These are phyloP conservation scores for Polydrusus tereticollis DNA, from an alignment of 2,888 invertebrate genomes.

Conservation along the genomic window DNA sequence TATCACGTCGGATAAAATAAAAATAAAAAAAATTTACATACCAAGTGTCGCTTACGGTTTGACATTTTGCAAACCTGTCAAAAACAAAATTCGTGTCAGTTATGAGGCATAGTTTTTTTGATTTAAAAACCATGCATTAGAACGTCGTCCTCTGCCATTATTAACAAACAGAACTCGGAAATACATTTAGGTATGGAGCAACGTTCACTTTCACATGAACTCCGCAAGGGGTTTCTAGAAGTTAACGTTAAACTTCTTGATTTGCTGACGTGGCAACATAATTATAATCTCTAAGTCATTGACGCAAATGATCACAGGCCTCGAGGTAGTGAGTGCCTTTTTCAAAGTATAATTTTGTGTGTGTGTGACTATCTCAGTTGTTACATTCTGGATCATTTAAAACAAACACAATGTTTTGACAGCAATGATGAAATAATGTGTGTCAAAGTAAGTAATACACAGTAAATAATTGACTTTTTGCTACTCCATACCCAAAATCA, in stretches of 20 bases:
- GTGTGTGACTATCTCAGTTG: too few relatives aligned
- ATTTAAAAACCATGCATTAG: constrained; percentile 30
- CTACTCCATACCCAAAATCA: neutral
- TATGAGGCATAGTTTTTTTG: constrained; percentile 26
- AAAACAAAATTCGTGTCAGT: constrained; percentile 59
- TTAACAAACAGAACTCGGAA: neutral
- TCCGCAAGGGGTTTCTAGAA: too few relatives aligned
- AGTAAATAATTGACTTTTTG: neutral
- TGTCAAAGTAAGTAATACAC: too few relatives aligned
- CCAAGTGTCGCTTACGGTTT: constrained; percentile 53
- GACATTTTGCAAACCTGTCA: constrained; percentile 61
- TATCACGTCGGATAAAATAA: constrained; percentile 41
- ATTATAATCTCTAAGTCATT: too few relatives aligned
- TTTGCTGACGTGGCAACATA: too few relatives aligned
- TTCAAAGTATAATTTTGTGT: too few relatives aligned
- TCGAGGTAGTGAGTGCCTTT: too few relatives aligned
- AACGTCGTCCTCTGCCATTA: constrained; percentile 20
- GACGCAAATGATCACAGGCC: too few relatives aligned
- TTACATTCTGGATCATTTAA: too few relatives aligned
- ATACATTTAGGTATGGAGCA: constrained; percentile 17
- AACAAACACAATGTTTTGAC: too few relatives aligned
- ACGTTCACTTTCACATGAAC: neutral
- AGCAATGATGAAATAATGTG: too few relatives aligned
- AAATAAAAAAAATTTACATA: constrained; percentile 60
- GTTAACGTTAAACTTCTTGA: too few relatives aligned